Evolutionary conservation across 2,797 vertebrate species (phyloP).

Genomic region (Hozukius guyotensis): DNA sequence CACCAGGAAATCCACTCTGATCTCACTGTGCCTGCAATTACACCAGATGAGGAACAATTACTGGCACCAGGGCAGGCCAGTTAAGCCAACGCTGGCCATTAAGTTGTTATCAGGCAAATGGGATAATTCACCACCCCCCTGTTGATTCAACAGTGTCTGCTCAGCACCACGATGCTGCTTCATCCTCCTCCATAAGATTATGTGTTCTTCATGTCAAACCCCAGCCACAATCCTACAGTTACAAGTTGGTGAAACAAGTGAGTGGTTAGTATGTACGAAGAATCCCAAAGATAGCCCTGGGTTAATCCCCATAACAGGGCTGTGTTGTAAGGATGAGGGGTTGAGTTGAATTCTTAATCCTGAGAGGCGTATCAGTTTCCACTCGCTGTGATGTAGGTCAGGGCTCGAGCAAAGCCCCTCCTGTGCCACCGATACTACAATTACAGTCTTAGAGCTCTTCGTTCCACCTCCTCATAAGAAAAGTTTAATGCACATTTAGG

Average conservation of each 20-base stretch:
- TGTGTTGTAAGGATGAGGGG: constrained; percentile 63
- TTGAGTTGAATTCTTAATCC: constrained; percentile 76
- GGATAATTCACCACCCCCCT: constrained; percentile 26
- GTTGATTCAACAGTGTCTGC: background rate
- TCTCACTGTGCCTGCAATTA: constrained; percentile 64
- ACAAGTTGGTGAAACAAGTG: constrained; percentile 46
- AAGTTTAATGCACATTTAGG: constrained; percentile 40
- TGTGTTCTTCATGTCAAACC: constrained; percentile 5
- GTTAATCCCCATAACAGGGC: constrained; percentile 73
- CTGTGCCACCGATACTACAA: constrained; percentile 58
- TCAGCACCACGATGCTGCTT: constrained; percentile 16
- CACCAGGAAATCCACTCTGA: constrained; percentile 70
- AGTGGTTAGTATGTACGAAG: constrained; percentile 48
- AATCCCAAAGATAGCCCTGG: constrained; percentile 69
- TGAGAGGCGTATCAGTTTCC: constrained; percentile 74
- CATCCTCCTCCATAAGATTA: constrained; percentile 11
- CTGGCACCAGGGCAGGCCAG: constrained; percentile 39
- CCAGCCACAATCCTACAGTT: constrained; percentile 19
- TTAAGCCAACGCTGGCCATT: constrained; percentile 52
- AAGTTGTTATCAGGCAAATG: constrained; percentile 61
- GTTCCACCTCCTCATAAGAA: constrained; percentile 21
- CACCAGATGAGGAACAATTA: constrained; percentile 67
- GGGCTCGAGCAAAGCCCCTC: constrained; percentile 62
- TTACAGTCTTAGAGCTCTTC: constrained; percentile 38
- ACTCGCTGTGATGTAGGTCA: constrained; percentile 79